Percentiles rank a stretch among this genome's conserved stretches.
Evolutionary conservation across 2,888 invertebrate species (phyloP).

Genomic region (Pollenia amentaria): DNA sequence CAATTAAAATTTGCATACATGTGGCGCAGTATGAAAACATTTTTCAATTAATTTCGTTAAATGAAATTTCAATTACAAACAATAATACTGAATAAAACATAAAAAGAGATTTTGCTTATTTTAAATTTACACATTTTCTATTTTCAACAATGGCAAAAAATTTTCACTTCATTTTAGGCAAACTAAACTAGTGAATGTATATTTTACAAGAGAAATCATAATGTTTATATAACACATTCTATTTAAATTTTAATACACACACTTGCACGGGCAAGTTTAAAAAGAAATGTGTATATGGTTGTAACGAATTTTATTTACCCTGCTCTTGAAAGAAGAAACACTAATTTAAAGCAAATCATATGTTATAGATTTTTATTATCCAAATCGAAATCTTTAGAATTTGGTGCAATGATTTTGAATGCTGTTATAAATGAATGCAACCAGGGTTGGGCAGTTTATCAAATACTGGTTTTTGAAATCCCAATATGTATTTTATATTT

Average conservation of each 20-base stretch:
- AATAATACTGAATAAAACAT: conserved; percentile 48
- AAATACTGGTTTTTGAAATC: too few relatives aligned
- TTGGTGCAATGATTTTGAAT: too few relatives aligned
- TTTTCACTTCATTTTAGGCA: conserved; percentile 24
- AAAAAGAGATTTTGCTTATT: conserved; percentile 14
- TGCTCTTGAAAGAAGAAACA: too few relatives aligned
- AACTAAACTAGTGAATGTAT: conserved; percentile 11
- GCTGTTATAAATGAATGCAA: too few relatives aligned
- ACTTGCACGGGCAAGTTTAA: not conserved
- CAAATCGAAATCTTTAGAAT: too few relatives aligned
- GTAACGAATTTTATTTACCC: too few relatives aligned
- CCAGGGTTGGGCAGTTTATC: too few relatives aligned
- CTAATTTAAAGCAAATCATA: too few relatives aligned
- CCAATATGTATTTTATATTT: too few relatives aligned
- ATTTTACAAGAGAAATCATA: not conserved
- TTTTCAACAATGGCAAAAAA: conserved; percentile 18
- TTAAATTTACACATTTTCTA: conserved; percentile 64
- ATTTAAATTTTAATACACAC: conserved; percentile 16
- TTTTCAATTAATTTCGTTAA: conserved; percentile 55
- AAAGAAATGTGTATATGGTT: too few relatives aligned
- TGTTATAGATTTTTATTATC: too few relatives aligned
- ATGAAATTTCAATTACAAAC: conserved; percentile 51
- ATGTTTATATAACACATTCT: conserved; percentile 21
- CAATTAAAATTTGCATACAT: conserved; percentile 39
- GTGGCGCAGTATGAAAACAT: conserved; percentile 15